Percentiles rank a stretch among this genome's conserved stretches.
phyloP scores from a whole-genome alignment of 2,888 invertebrate genomes.

The Scelioninae gen. 1 region DNA sequence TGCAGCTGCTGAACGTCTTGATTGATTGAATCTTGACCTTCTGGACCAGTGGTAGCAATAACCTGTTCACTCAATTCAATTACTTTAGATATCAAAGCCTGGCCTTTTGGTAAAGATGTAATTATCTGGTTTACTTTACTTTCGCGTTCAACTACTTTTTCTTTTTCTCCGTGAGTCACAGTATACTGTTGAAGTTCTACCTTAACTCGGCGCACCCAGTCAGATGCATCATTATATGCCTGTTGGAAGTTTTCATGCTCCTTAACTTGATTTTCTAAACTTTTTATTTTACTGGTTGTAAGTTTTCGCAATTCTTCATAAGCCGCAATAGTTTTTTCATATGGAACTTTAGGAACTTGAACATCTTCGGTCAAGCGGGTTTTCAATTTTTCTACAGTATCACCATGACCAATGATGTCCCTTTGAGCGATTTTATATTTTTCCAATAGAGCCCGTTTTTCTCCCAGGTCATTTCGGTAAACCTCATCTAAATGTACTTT shows the following conservation, averaged over 20 bases:
- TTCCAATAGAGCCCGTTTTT: slow-evolving; percentile 94
- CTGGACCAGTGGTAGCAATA: slow-evolving; percentile 90
- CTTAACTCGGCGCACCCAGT: slow-evolving; percentile 92
- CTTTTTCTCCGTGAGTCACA: slow-evolving; percentile 94
- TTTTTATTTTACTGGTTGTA: slow-evolving; percentile 88
- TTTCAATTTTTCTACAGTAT: slow-evolving; percentile 91
- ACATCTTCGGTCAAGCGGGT: slow-evolving; percentile 89
- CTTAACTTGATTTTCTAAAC: slow-evolving; percentile 92
- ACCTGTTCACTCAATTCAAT: slow-evolving; percentile 90
- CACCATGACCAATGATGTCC: slow-evolving; percentile 92
- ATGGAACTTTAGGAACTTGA: slow-evolving; percentile 88
- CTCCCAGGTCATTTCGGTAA: slow-evolving; percentile 93
- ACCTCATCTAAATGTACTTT: slow-evolving; percentile 91
- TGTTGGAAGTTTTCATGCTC: slow-evolving; percentile 95
- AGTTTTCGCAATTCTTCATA: slow-evolving; percentile 89
- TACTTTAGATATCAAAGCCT: slow-evolving; percentile 89
- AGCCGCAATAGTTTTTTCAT: slow-evolving; percentile 89
- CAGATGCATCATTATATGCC: slow-evolving; percentile 91
- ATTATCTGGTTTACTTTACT: slow-evolving; percentile 90
- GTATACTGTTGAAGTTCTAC: slow-evolving; percentile 93
- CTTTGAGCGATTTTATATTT: slow-evolving; percentile 93
- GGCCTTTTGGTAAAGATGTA: slow-evolving; percentile 89
- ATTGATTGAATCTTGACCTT: slow-evolving; percentile 92
- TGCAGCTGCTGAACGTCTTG: slow-evolving; percentile 93
- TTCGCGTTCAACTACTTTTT: slow-evolving; percentile 90